phyloP scores from a whole-genome alignment of 2,888 invertebrate genomes.

The Pterostichus niger region DNA sequence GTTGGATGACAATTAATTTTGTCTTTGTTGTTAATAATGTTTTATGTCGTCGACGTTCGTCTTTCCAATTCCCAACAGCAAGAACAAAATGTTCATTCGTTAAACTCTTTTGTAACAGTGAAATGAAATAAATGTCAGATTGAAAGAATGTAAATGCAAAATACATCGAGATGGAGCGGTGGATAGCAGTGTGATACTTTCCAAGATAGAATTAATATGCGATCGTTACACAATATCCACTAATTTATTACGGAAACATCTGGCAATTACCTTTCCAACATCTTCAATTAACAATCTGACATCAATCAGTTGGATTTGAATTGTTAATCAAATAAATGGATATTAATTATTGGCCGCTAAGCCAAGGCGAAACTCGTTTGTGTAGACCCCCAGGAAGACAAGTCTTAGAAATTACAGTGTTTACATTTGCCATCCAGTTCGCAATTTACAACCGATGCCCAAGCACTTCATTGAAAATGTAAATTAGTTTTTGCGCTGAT shows the following conservation, averaged over 20 bases:
- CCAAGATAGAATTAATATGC: slow-evolving; percentile 32
- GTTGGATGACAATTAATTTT: too few relatives aligned
- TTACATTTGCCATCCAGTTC: slow-evolving; percentile 30
- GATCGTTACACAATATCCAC: slow-evolving; percentile 42
- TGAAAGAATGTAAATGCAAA: not conserved
- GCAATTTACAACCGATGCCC: slow-evolving; percentile 43
- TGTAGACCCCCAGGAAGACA: slow-evolving; percentile 26
- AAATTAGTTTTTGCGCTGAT: slow-evolving; percentile 43
- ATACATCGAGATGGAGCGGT: not conserved
- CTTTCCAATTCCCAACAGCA: too few relatives aligned
- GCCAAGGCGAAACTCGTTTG: slow-evolving; percentile 30
- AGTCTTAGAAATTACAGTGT: slow-evolving; percentile 46
- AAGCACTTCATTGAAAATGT: slow-evolving; percentile 46
- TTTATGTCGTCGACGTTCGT: too few relatives aligned
- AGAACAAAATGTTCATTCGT: too few relatives aligned
- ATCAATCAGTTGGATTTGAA: slow-evolving; percentile 56
- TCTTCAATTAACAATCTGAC: slow-evolving; percentile 53
- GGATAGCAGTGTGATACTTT: slow-evolving; percentile 24
- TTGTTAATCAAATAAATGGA: slow-evolving; percentile 61
- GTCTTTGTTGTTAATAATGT: too few relatives aligned
- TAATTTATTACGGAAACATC: slow-evolving; percentile 45
- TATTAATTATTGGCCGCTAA: slow-evolving; percentile 54
- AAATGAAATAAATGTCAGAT: not conserved
- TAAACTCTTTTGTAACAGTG: too few relatives aligned
- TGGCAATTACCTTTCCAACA: slow-evolving; percentile 44